Evolutionary conservation across 2,797 vertebrate species (phyloP), one percentile per base, ranked within the genome.

Genomic region (Bradypus variegatus): DNA sequence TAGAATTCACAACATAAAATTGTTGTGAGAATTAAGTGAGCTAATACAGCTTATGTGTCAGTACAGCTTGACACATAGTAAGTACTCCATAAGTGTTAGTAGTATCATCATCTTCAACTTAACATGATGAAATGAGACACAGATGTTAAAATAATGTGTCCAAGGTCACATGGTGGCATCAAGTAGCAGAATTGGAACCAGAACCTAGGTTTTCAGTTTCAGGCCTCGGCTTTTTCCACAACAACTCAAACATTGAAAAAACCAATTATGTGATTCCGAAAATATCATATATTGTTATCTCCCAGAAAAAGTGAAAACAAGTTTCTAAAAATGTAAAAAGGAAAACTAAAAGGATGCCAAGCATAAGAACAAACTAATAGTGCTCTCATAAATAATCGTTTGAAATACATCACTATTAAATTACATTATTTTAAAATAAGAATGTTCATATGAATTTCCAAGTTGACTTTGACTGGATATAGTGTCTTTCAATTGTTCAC

Each of bases 311-410:
- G 87, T 60, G 87, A 87, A 81, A 79, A 76, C 75, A 78, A 76
- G 29, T 62, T 92, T 90, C 70, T 90, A 92, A 93, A 81, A 93
- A 45, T 50, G 82, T 90, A 29, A 91, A 79, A 81, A 73, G 7
- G 27, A 91, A 75, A 12, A 92, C 53, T 60, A 72, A 86, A 77
- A 72, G 55, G 45, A 45, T 62, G 23, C 10, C 36, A 92, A 91
- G 21, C 14, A 55, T 19, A 83, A 13, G 65, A 91, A 80, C 23
- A 90, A 90, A 87, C 72, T 36, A 72, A 60, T 25, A 50, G 12
- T 55, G 33, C 36, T 64, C 19, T 72, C 27, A 53, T 80, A 89
- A 92, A 62, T 90, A 14, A 88, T 50, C 33, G 41, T 25, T 72
- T 81, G 45, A 94, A 91, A 60, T 79, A 91, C 10, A 76, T 14